Percentiles rank a stretch among this genome's conserved stretches.
Evolutionary conservation across 2,797 vertebrate genomes (phyloP).

Genomic region (Bovichtus variegatus): DNA sequence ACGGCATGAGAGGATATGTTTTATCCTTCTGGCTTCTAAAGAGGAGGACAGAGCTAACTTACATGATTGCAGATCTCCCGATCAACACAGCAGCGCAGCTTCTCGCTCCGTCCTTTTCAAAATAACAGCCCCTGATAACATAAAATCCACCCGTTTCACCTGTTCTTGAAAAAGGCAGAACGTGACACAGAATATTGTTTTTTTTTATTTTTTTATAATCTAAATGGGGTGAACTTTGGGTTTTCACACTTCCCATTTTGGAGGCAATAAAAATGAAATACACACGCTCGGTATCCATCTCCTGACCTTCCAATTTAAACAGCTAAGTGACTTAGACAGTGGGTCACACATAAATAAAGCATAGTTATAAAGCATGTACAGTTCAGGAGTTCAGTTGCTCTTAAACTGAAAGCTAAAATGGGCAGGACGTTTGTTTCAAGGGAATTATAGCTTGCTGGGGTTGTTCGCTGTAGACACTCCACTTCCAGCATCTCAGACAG

Average conservation of each 20-base stretch:
- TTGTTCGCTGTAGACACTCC: conserved; percentile 39
- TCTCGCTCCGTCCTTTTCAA: conserved; percentile 19
- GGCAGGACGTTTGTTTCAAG: conserved; percentile 32
- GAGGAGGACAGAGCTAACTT: conserved; percentile 1
- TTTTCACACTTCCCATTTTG: conserved; percentile 20
- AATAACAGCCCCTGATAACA: conserved; percentile 60
- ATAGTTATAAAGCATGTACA: conserved; percentile 35
- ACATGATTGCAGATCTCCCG: conserved; percentile 15
- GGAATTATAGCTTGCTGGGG: conserved; percentile 29
- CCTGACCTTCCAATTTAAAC: conserved; percentile 11
- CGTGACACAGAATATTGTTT: conserved; percentile 24
- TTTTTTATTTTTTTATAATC: conserved; percentile 33
- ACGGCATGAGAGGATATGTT: background rate
- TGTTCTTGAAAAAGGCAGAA: conserved; percentile 48
- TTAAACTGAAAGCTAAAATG: conserved; percentile 40
- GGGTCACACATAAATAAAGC: conserved; percentile 49
- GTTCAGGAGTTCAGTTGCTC: conserved; percentile 47
- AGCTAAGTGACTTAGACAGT: conserved; percentile 37
- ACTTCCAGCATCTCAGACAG: conserved; percentile 59
- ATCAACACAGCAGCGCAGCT: conserved; percentile 1
- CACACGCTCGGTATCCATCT: conserved; percentile 3
- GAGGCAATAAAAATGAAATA: conserved; percentile 25
- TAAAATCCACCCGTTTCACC: conserved; percentile 48
- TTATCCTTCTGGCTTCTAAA: background rate
- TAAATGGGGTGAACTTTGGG: background rate